These are phyloP conservation scores for Drosophila fungiperda DNA, from an alignment of 2,888 invertebrate species.

Conservation along the genomic window DNA sequence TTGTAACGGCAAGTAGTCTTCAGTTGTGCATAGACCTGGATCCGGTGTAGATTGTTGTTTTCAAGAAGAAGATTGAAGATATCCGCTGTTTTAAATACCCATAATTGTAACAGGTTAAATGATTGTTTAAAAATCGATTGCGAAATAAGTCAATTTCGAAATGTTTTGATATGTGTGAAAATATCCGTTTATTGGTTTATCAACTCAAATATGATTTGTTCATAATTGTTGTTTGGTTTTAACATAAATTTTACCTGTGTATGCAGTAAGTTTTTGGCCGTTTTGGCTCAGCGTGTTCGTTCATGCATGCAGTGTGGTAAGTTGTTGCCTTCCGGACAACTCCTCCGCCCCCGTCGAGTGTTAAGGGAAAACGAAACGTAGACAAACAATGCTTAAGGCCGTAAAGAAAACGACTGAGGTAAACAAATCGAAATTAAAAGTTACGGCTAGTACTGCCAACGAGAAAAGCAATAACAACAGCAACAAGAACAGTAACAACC, in stretches of 20 bases:
- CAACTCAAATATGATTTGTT: not conserved
- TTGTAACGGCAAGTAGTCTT: constrained; percentile 76
- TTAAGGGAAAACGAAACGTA: constrained; percentile 37
- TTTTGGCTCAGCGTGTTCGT: constrained; percentile 38
- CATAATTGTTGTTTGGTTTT: constrained; percentile 8
- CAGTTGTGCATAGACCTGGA: constrained; percentile 70
- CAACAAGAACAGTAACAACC: constrained; percentile 3
- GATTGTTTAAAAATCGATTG: not conserved
- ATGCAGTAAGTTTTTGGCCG: constrained; percentile 24
- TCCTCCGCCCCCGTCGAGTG: constrained; percentile 25
- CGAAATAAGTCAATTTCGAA: no score
- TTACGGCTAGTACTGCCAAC: constrained; percentile 62
- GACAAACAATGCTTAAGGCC: constrained; percentile 77
- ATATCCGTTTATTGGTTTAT: not conserved
- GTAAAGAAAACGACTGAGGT: constrained; percentile 72
- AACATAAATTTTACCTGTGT: constrained; percentile 7
- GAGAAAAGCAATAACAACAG: constrained; percentile 32
- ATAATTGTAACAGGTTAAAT: constrained; percentile 1
- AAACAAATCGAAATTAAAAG: constrained; percentile 80
- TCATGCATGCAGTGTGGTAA: constrained; percentile 70
- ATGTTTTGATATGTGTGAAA: not conserved
- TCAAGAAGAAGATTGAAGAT: constrained; percentile 25
- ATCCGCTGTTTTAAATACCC: constrained; percentile 1
- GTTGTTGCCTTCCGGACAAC: constrained; percentile 51
- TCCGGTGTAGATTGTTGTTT: constrained; percentile 46